These are phyloP conservation scores for Empidonax traillii DNA, from an alignment of 2,113 vertebrate genomes.

Conservation along the genomic window DNA sequence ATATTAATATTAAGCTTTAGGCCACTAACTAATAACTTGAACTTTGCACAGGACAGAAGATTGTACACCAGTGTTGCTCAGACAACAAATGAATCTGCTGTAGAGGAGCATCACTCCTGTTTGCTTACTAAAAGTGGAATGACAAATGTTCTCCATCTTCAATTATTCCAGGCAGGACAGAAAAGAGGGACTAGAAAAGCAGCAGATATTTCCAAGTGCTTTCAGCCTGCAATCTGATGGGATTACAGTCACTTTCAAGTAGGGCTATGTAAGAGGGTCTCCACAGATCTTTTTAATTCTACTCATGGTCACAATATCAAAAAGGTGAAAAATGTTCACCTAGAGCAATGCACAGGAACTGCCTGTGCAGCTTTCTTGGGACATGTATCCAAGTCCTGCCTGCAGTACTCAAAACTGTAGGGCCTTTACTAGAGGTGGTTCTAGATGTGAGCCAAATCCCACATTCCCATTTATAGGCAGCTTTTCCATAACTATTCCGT, in stretches of 20 bases:
- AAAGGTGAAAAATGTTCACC: not conserved
- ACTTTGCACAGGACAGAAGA: not conserved
- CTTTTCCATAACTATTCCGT: not conserved
- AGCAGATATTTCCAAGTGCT: not conserved
- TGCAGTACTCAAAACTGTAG: not conserved
- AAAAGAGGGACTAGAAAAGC: not conserved
- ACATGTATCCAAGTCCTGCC: not conserved
- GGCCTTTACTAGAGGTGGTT: not conserved
- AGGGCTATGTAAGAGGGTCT: not conserved
- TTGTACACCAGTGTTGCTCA: not conserved
- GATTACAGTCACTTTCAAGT: not conserved
- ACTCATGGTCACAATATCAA: fast-evolving
- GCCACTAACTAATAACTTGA: not conserved
- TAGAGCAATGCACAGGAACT: not conserved
- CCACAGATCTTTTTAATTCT: not conserved
- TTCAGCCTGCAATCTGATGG: not conserved
- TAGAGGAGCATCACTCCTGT: not conserved
- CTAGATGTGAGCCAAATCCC: not conserved
- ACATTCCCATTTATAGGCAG: not conserved
- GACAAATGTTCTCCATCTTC: not conserved
- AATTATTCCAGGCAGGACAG: not conserved
- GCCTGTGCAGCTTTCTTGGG: not conserved
- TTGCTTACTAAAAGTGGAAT: not conserved
- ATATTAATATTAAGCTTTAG: not conserved
- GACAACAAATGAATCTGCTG: not conserved